Conservation (phyloP, 2,113 vertebrate species). For the Craseonycteris thonglongyai region DNA sequence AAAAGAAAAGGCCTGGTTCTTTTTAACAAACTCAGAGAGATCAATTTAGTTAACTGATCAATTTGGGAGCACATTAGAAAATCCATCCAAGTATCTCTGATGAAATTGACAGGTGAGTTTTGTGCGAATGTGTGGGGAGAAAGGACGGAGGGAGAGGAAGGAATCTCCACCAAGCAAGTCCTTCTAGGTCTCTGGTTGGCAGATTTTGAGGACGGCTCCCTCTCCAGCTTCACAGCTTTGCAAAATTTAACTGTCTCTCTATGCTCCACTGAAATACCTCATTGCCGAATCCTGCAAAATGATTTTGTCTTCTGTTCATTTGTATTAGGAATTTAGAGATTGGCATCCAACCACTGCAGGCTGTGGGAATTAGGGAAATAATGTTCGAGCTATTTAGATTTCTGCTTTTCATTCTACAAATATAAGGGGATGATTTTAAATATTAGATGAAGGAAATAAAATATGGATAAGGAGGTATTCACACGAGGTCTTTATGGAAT, state of each 20-base stretch:
- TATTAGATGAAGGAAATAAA: conserved; percentile 65
- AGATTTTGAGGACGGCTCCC: not conserved
- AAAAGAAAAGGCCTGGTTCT: not conserved
- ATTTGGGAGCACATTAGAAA: conserved; percentile 46
- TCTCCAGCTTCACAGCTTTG: conserved; percentile 42
- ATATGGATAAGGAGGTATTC: conserved; percentile 50
- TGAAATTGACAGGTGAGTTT: conserved; percentile 32
- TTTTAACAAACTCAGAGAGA: not conserved
- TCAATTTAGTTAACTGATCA: conserved; percentile 41
- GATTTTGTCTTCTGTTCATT: conserved; percentile 52
- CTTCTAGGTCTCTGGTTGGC: conserved; percentile 1
- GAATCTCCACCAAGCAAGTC: not conserved
- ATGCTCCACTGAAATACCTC: not conserved
- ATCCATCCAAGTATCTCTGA: conserved; percentile 8
- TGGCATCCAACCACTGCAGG: not conserved
- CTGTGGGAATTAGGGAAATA: conserved; percentile 45
- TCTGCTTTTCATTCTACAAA: conserved; percentile 49
- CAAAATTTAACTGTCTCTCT: conserved; percentile 47
- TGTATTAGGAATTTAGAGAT: conserved; percentile 18
- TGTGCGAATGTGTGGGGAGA: not conserved
- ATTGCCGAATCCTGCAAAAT: conserved; percentile 31
- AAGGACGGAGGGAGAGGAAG: not conserved
- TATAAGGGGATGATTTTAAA: conserved; percentile 52
- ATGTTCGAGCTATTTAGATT: conserved; percentile 32
- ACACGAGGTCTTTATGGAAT: conserved; percentile 1